Evolutionary conservation across 2,113 vertebrate genomes (phyloP).

Genomic region (Vicugna pacos): DNA sequence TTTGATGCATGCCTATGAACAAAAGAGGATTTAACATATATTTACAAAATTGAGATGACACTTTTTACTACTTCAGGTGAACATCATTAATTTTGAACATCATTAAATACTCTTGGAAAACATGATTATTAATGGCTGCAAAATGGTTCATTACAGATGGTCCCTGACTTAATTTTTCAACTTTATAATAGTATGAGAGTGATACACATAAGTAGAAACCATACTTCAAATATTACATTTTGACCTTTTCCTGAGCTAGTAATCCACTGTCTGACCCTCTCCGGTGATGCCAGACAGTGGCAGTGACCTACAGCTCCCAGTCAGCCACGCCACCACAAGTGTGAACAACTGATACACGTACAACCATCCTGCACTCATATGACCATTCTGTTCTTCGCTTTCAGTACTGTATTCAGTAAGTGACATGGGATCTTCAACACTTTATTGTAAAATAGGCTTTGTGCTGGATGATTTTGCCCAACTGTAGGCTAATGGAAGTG

Average conservation of each 20-base stretch:
- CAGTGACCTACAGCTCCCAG: not conserved
- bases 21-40: not conserved
- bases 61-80: not conserved
- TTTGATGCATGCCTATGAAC: not conserved
- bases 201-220: not conserved
- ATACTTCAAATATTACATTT: not conserved
- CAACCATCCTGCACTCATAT: not conserved
- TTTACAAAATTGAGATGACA: not conserved
- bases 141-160: not conserved
- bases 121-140: not conserved
- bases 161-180: not conserved
- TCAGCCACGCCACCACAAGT: not conserved
- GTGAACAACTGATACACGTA: accelerated
- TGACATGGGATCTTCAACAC: not conserved
- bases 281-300: not conserved
- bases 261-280: not conserved
- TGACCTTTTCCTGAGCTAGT: not conserved
- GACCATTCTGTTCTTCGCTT: not conserved
- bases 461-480: not conserved
- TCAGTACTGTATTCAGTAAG: not conserved
- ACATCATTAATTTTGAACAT: not conserved
- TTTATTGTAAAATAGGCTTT: not conserved
- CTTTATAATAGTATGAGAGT: not conserved
- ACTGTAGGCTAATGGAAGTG: not conserved
- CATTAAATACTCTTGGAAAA: not conserved